Conservation (phyloP, 2,113 vertebrate species). For the Vicugna pacos region DNA sequence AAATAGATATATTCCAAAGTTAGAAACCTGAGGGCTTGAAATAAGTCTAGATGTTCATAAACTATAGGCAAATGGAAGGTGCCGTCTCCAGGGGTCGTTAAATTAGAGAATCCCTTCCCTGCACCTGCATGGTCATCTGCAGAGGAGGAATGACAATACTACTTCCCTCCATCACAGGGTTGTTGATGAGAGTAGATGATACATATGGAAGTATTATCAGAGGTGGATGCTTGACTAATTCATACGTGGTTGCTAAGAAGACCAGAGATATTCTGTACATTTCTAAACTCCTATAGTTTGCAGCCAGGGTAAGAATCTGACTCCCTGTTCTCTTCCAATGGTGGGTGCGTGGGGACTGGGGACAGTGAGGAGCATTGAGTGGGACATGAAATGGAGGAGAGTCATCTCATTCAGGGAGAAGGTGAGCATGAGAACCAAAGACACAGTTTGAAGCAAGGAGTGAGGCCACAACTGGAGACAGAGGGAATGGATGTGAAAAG, state of each 20-base stretch:
- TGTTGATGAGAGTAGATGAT: not conserved
- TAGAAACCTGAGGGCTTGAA: not conserved
- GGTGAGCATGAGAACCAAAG: not conserved
- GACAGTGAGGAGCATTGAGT: not conserved
- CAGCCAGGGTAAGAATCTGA: not conserved
- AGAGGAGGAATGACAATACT: not conserved
- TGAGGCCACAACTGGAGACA: not conserved
- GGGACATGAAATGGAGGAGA: not conserved
- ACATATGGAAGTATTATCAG: not conserved
- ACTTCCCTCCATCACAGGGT: not conserved
- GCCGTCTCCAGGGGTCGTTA: not conserved
- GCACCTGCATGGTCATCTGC: not conserved
- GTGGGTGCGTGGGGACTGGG: not conserved
- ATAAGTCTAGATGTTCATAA: not conserved
- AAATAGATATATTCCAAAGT: not conserved
- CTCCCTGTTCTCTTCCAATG: not conserved
- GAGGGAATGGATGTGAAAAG: not conserved
- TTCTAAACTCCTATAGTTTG: not conserved
- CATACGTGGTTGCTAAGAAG: not conserved
- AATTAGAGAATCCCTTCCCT: constrained; percentile 8
- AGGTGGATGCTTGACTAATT: not conserved
- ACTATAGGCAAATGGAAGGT: not conserved
- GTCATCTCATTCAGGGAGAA: not conserved
- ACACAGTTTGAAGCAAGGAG: not conserved
- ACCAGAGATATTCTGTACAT: not conserved